Evolutionary conservation across 2,888 invertebrate species (phyloP), one percentile per base, ranked within the genome.

Genomic region (Neuroscelio doddi): DNA sequence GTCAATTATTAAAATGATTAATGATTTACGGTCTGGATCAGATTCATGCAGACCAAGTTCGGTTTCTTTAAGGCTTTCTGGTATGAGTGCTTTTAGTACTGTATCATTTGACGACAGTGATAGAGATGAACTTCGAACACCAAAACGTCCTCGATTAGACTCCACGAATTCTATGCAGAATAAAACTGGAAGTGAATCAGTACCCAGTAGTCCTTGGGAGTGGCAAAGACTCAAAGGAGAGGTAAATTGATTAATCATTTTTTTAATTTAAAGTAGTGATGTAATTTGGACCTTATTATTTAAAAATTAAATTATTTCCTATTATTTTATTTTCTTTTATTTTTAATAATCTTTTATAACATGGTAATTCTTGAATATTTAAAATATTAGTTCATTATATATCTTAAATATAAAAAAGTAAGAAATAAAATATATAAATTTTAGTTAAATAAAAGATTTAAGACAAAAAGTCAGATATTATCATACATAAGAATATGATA

Each of bases 201-300:
- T 68, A 9, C 79, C 81, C 1, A 56, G 65, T 15, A 83, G 81
- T 70, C 83, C 84, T 12, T 84, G 84, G 84, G 84, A 84, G 76
- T 82, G 80, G 80, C 62, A 79, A 52, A 71, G 77, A 46, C 59
- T 83, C 14, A 83, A 78, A 52, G 81, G 78, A 58, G 82, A 84
- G 56, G 80, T 82, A 74, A 3, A 21, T 24, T 17, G n/a, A 44
- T 32, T 42, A 26, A 12, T 10, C 16, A n/a, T 26, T 52, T 39
- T n/a, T 17, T 3, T 21, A 3, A 21, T 21, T 21, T n/a, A n/a
- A n/a, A n/a, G n/a, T n/a, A n/a, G n/a, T n/a, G n/a, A n/a, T n/a
- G n/a, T n/a, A n/a, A n/a, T n/a, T n/a, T n/a, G n/a, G n/a, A n/a
- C n/a, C n/a, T n/a, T n/a, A n/a, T n/a, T n/a, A n/a, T n/a, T n/a